Percentiles rank a stretch among this genome's conserved stretches.
phyloP scores from a whole-genome alignment of 2,888 invertebrate genomes.

The Nymphalis polychloros region DNA sequence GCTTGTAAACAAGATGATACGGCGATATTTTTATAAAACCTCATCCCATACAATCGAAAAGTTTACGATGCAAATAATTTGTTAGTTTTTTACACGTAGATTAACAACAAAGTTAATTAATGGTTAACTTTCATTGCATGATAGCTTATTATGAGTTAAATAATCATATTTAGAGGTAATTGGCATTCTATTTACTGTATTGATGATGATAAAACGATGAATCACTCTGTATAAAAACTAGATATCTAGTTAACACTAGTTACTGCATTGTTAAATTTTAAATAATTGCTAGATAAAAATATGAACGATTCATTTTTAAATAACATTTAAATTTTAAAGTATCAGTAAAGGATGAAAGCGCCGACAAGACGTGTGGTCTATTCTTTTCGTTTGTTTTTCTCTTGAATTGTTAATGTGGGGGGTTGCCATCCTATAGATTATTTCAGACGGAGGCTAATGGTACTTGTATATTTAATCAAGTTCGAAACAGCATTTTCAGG shows the following conservation, averaged over 20 bases:
- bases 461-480: conserved; percentile 33
- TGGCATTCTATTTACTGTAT: too few species aligned
- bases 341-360: conserved; percentile 25
- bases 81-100: too few species aligned
- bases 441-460: conserved; percentile 28
- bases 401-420: conserved; percentile 32
- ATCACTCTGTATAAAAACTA: conserved; percentile 1
- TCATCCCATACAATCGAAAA: too few species aligned
- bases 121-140: too few species aligned
- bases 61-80: too few species aligned
- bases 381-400: conserved; percentile 18
- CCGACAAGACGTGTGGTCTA: conserved; percentile 22
- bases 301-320: background rate
- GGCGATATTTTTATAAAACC: too few species aligned
- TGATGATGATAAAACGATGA: too few species aligned
- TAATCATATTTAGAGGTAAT: too few species aligned
- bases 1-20: too few species aligned
- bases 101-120: too few species aligned
- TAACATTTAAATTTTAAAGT: background rate
- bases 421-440: conserved; percentile 30
- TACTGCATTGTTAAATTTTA: background rate
- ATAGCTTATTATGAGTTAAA: too few species aligned
- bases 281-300: background rate
- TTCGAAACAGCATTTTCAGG: conserved; percentile 7
- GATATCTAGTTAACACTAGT: background rate